Evolutionary conservation across 2,113 vertebrate genomes (phyloP).

Genomic region (Micronisus gabar): DNA sequence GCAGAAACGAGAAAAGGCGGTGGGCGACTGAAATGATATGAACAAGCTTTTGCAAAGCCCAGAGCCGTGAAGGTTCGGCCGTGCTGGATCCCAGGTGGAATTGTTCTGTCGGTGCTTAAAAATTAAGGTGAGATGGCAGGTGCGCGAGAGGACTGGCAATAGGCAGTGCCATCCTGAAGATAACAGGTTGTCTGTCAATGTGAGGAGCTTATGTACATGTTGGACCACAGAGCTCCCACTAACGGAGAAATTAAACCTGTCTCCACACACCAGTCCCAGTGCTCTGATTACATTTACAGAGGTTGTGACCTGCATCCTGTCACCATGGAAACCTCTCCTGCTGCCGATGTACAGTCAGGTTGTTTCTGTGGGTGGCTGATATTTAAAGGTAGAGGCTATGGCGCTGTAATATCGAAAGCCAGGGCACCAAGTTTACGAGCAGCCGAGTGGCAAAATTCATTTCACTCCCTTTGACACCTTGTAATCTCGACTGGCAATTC

Average conservation of each 20-base stretch:
- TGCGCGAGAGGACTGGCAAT: neutral
- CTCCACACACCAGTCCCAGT: constrained; percentile 73
- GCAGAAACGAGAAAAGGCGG: accelerated
- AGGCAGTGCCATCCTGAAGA: constrained; percentile 53
- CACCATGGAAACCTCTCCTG: constrained; percentile 78
- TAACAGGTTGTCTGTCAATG: constrained; percentile 73
- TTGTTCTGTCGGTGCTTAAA: neutral
- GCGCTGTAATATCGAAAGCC: neutral
- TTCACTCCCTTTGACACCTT: neutral
- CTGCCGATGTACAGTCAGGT: constrained; percentile 64
- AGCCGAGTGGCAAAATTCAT: constrained; percentile 14
- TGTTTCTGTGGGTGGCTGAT: constrained; percentile 68
- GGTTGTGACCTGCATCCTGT: constrained; percentile 77
- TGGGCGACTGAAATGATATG: neutral
- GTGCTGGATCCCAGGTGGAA: neutral
- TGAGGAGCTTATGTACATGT: constrained; percentile 50
- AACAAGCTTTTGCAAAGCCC: neutral
- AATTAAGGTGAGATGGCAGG: constrained; percentile 4
- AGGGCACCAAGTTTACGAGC: constrained; percentile 11
- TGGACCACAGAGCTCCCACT: constrained; percentile 70
- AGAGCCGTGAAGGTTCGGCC: neutral
- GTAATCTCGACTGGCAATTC: neutral
- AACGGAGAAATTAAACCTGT: constrained; percentile 77
- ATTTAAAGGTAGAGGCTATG: constrained; percentile 70
- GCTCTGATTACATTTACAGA: constrained; percentile 79